Evolutionary conservation across 1,140 invertebrate genomes (phyloP).

Genomic region (Pogonomyrmex barbatus): DNA sequence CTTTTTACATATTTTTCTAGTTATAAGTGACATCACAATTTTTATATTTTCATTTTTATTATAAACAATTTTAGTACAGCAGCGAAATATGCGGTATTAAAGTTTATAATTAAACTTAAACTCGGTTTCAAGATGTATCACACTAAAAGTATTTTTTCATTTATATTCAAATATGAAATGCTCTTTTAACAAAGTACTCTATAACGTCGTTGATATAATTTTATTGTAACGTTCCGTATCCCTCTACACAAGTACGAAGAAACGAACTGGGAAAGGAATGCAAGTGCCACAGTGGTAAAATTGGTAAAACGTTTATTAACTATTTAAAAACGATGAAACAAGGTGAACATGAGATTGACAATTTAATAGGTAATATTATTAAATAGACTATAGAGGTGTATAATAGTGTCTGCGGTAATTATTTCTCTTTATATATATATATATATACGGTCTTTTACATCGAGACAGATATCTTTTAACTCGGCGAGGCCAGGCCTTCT

Average conservation of each 20-base stretch:
- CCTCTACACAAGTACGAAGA: not conserved
- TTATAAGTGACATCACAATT: not conserved
- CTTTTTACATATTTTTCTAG: not conserved
- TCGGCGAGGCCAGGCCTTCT: slow-evolving; percentile 72
- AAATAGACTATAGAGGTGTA: slow-evolving; percentile 86
- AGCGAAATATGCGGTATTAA: not conserved
- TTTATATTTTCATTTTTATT: slow-evolving; percentile 8
- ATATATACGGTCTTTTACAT: slow-evolving; percentile 78
- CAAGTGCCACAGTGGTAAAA: slow-evolving; percentile 80
- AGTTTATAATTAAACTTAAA: not conserved
- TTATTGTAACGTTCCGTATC: not conserved
- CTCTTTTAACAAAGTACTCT: not conserved
- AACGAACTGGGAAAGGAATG: not conserved
- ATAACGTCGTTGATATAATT: not conserved
- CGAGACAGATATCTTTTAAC: slow-evolving; percentile 77
- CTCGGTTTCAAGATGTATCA: not conserved
- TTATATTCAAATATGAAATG: not conserved
- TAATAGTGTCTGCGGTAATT: slow-evolving; percentile 83
- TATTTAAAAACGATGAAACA: slow-evolving; percentile 86
- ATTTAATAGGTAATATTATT: slow-evolving; percentile 86
- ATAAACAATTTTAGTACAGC: not conserved
- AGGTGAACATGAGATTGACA: slow-evolving; percentile 86
- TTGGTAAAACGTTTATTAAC: slow-evolving; percentile 86
- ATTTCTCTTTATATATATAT: slow-evolving; percentile 72
- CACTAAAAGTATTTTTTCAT: not conserved